Evolutionary conservation across 2,888 invertebrate genomes (phyloP).

Genomic region (Eucera pruinosa): DNA sequence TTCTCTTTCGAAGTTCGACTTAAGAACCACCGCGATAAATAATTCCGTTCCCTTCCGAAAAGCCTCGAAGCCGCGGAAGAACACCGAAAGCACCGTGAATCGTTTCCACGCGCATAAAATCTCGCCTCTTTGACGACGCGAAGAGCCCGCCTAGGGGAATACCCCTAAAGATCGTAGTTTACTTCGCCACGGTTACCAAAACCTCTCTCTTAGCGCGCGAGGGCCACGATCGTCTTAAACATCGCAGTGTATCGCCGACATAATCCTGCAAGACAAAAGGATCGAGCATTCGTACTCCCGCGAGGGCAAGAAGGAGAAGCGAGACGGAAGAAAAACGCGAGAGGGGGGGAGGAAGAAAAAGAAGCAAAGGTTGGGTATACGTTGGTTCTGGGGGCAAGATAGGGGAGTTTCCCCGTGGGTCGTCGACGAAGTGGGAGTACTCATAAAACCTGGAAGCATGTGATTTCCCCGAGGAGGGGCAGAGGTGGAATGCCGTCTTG

Average conservation of each 20-base stretch:
- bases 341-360: too few species aligned
- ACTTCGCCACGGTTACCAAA: slow-evolving; percentile 24
- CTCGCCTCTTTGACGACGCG: background rate
- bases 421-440: slow-evolving; percentile 72
- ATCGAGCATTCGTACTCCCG: slow-evolving; percentile 70
- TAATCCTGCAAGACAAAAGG: slow-evolving; percentile 75
- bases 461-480: slow-evolving; percentile 81
- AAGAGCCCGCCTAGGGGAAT: background rate
- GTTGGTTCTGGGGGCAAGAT: slow-evolving; percentile 47
- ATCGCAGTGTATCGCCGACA: slow-evolving; percentile 73
- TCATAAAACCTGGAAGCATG: slow-evolving; percentile 81
- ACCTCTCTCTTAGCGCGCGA: background rate
- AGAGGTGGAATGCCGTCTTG: slow-evolving; percentile 74
- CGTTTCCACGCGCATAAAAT: slow-evolving; percentile 20
- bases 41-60: background rate
- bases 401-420: slow-evolving; percentile 71
- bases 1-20: too few species aligned
- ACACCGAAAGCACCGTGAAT: slow-evolving; percentile 13
- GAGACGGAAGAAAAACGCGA: slow-evolving; percentile 46
- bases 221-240: slow-evolving; percentile 71
- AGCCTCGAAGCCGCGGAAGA: background rate
- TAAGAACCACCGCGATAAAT: too few species aligned
- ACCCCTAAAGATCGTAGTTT: slow-evolving; percentile 33
- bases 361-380: slow-evolving; percentile 57
- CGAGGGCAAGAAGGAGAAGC: slow-evolving; percentile 41